phyloP scores from a whole-genome alignment of 2,113 vertebrate species.

The Baryphthengus martii region DNA sequence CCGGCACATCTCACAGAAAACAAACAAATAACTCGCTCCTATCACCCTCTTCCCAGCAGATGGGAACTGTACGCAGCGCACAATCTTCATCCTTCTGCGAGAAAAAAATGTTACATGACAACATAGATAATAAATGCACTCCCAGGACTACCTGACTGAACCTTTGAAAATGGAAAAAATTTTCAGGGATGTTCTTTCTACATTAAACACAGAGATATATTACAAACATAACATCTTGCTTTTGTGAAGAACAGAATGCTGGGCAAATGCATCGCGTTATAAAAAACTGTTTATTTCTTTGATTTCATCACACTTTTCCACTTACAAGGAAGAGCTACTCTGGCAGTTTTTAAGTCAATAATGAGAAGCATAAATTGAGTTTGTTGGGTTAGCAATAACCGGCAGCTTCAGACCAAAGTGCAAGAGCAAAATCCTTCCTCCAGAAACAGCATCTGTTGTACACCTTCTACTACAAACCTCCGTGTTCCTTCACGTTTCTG shows the following conservation, averaged over 20 bases:
- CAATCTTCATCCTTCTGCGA: not conserved
- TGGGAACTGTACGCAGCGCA: not conserved
- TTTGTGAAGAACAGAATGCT: not conserved
- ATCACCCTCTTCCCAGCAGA: constrained; percentile 18
- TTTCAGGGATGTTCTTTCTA: not conserved
- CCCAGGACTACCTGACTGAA: not conserved
- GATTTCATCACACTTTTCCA: not conserved
- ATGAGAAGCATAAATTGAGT: constrained; percentile 27
- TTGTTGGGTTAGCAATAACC: constrained; percentile 45
- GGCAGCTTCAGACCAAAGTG: constrained; percentile 3
- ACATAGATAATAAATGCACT: not conserved
- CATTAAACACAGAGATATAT: not conserved
- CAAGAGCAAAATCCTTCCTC: not conserved
- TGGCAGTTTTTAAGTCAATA: not conserved
- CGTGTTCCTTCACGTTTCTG: not conserved
- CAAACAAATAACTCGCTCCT: not conserved
- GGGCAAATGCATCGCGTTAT: not conserved
- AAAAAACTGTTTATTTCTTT: not conserved
- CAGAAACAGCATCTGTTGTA: constrained; percentile 2
- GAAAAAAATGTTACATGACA: not conserved
- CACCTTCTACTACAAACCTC: not conserved
- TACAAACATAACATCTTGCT: not conserved
- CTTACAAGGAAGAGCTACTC: not conserved
- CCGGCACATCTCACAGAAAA: not conserved
- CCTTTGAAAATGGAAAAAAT: not conserved